Percentiles rank a stretch among this genome's conserved stretches.
phyloP scores from a whole-genome alignment of 1,140 invertebrate species.

The Scylla paramamosain region DNA sequence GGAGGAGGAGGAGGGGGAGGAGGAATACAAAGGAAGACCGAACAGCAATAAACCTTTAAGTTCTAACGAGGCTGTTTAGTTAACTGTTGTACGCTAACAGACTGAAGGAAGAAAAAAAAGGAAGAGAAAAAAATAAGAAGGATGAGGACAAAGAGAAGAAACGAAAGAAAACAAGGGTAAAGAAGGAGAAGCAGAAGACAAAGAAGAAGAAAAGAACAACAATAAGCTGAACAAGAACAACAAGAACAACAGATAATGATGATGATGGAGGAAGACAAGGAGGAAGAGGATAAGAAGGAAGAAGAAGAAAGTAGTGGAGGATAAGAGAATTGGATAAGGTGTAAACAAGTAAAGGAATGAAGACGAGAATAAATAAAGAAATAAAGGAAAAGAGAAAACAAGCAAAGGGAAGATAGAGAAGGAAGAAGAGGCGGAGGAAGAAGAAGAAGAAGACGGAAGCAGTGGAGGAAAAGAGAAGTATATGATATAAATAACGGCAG shows the following conservation, averaged over 20 bases:
- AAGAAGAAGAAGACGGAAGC: too few species aligned
- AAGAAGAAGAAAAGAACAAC: neutral
- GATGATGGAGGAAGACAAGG: neutral
- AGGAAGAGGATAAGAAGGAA: neutral
- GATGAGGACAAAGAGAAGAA: neutral
- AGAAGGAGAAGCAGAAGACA: neutral
- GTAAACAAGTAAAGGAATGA: neutral
- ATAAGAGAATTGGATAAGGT: neutral
- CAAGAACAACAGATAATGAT: neutral
- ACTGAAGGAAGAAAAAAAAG: neutral
- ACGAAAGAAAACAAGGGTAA: neutral
- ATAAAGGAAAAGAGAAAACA: neutral
- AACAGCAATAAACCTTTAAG: too few species aligned
- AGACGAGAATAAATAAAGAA: neutral
- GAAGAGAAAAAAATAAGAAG: neutral
- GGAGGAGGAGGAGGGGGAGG: too few species aligned
- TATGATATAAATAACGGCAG: too few species aligned
- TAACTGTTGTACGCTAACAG: too few species aligned
- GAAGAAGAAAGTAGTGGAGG: neutral
- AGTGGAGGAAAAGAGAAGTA: too few species aligned
- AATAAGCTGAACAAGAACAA: neutral
- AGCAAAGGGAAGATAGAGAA: neutral
- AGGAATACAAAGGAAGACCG: too few species aligned
- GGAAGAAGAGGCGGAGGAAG: neutral
- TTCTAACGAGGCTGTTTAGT: too few species aligned